phyloP scores from a whole-genome alignment of 1,140 invertebrate species.

The Anastrepha obliqua region DNA sequence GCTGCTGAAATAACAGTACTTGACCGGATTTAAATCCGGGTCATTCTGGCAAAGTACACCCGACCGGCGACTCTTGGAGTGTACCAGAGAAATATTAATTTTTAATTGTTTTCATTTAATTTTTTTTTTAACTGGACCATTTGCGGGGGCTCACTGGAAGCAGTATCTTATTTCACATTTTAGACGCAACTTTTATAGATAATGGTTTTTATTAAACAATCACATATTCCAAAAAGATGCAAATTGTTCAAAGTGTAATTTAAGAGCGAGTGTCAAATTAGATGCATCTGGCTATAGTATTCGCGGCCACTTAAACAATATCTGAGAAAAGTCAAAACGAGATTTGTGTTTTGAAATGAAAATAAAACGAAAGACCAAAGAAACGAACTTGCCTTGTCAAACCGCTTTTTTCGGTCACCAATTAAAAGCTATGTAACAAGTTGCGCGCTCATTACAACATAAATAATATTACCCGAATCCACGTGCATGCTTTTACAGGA shows the following conservation, averaged over 20 bases:
- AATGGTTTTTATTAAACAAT: too few species aligned
- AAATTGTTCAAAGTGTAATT: background rate
- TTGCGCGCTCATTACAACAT: background rate
- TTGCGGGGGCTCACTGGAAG: too few species aligned
- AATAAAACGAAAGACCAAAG: constrained; percentile 64
- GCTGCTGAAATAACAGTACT: too few species aligned
- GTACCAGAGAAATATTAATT: too few species aligned
- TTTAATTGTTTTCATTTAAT: too few species aligned
- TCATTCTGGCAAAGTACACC: too few species aligned
- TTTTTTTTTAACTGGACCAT: too few species aligned
- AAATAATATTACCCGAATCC: background rate
- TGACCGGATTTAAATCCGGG: too few species aligned
- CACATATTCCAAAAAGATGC: too few species aligned
- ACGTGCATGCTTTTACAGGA: constrained; percentile 28
- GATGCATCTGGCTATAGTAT: background rate
- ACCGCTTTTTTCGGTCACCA: constrained; percentile 10
- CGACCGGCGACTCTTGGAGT: too few species aligned
- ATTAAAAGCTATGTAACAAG: constrained; percentile 28
- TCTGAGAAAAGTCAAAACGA: background rate
- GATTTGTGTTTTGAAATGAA: constrained; percentile 27
- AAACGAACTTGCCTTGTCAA: constrained; percentile 61
- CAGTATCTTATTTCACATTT: too few species aligned
- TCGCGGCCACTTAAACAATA: constrained; percentile 9
- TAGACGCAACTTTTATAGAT: too few species aligned
- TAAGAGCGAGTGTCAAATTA: background rate